Conservation (phyloP, 1,140 invertebrate species). For the Scaptomyza graminum region DNA sequence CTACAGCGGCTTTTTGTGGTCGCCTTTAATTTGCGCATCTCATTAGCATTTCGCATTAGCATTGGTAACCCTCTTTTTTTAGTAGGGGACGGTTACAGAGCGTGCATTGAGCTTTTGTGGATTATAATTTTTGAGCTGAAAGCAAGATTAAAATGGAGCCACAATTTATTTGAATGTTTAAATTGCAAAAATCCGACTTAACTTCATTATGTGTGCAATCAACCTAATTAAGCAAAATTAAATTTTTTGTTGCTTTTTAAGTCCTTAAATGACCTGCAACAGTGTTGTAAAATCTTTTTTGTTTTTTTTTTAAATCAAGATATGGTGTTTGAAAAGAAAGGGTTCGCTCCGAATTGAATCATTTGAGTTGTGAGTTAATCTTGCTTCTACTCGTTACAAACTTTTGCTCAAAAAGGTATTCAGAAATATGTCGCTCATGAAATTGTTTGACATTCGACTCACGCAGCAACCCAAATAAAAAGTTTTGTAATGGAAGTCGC, state of each 20-base stretch:
- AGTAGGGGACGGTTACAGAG: background rate
- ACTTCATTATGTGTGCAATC: background rate
- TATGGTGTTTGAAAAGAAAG: conserved; percentile 1
- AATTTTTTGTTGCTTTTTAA: background rate
- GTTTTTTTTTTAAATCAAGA: background rate
- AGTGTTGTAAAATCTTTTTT: too few relatives aligned
- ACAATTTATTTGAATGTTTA: conserved; percentile 7
- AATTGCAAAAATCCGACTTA: background rate
- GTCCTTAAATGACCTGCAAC: background rate
- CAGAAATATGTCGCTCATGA: conserved; percentile 39
- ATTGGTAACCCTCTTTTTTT: background rate
- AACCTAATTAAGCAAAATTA: background rate
- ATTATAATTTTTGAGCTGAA: conserved; percentile 2
- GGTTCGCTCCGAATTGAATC: background rate
- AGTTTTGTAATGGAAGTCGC: conserved; percentile 38
- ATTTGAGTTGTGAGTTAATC: background rate
- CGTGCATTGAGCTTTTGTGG: conserved; percentile 5
- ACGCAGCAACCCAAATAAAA: conserved; percentile 42
- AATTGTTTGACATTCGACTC: conserved; percentile 51
- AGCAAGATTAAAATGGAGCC: background rate
- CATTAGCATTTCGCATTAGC: conserved; percentile 27
- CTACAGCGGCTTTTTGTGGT: conserved; percentile 5
- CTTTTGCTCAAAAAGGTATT: conserved; percentile 35
- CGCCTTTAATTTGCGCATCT: conserved; percentile 27
- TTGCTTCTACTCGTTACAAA: conserved; percentile 7